Base-by-base conservation (phyloP, 2,797 vertebrate genomes). In the Tragelaphus oryx region DNA sequence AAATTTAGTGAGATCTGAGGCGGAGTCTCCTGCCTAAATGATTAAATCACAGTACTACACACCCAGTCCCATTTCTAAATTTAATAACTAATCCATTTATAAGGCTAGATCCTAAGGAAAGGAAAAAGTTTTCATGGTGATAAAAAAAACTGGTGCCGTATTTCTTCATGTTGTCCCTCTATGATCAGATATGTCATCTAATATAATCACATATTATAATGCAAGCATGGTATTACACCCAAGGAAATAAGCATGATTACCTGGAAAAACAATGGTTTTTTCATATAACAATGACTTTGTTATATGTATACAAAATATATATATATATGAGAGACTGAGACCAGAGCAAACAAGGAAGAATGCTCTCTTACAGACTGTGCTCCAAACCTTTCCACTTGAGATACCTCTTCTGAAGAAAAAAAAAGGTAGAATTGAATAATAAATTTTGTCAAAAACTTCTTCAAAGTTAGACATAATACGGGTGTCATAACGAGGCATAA, bases 11-110 rank as follows among this genome's bases (percentile, higher is more conserved):
- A 89, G 52, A 87, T 89, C 60, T 93, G 68, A 91, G 90, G 71
- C 6, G 65, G 50, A 71, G 28, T 89, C 52, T 83, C 33, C 41
- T 26, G 30, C 46, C 76, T 94, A 95, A 89, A 81, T 78, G 17
- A 96, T 54, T 87, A 89, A 96, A 97, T 91, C 54, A 94, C 54
- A 96, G 8, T 55, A 83, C 80, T 91, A 60, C 4, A 96, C 26
- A 79, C 2, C 11, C 24, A 59, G 2, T 65, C 17, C 33, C 68
- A 89, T 62, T 81, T 95, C 93, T 41, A 95, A 95, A 26, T 84
- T 94, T 80, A 90, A 54, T 65, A 91, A 89, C 59, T 80, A 79
- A 83, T 57, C 68, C 54, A 94, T 28, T 90, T 60, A 84, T n/a
- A 95, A 91, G 26, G 30, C n/a, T 81, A 3, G 55, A 83, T 81